Conservation (phyloP, 2,113 vertebrate genomes). For the Lipotes vexillifer region DNA sequence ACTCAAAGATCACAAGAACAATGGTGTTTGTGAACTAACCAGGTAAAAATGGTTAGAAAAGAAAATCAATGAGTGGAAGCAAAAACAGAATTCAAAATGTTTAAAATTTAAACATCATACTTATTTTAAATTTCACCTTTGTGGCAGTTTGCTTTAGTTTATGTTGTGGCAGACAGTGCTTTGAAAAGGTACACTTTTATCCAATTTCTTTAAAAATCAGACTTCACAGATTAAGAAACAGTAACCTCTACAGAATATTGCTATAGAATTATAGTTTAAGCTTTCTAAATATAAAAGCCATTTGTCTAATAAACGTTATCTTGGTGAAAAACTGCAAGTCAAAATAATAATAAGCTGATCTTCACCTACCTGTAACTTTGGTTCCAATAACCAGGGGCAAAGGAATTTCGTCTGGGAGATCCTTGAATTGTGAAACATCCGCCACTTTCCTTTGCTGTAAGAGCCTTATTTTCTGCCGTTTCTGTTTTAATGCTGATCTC, state of each 20-base stretch:
- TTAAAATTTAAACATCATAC: background rate
- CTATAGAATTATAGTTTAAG: background rate
- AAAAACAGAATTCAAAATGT: background rate
- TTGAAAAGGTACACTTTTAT: background rate
- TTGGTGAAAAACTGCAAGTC: background rate
- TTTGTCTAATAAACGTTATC: background rate
- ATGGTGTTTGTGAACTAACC: background rate
- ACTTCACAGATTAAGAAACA: background rate
- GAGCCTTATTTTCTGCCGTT: slow-evolving; percentile 96
- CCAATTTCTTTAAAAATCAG: background rate
- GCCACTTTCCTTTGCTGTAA: slow-evolving; percentile 96
- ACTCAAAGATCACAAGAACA: background rate
- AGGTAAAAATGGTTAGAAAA: background rate
- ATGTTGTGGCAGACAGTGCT: background rate
- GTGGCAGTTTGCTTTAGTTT: background rate
- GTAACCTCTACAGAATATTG: background rate
- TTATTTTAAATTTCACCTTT: background rate
- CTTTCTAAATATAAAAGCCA: slow-evolving; percentile 20
- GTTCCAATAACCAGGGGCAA: slow-evolving; percentile 97
- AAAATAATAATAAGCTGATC: background rate
- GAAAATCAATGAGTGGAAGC: background rate
- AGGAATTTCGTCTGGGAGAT: slow-evolving; percentile 98
- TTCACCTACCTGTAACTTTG: slow-evolving; percentile 94
- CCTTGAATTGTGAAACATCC: slow-evolving; percentile 96
- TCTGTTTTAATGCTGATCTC: slow-evolving; percentile 93